Base-by-base conservation (phyloP, 2,888 invertebrate species). In the Leptopilina drosophilae region DNA sequence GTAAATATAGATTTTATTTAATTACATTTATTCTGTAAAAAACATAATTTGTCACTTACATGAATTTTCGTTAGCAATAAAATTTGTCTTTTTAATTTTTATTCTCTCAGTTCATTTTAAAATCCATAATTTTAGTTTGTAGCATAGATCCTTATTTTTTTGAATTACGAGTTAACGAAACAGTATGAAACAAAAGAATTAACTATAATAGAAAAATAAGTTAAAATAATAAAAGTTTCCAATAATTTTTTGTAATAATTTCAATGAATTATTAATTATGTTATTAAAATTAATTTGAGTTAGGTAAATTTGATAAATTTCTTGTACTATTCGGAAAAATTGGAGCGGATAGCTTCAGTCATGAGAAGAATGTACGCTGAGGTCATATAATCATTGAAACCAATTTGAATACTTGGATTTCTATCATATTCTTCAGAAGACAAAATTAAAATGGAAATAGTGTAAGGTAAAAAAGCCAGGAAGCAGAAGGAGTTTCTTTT, bases 311-410 rank as follows among this genome's bases (percentile, higher is more conserved):
- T 46, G 42, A 15, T 2, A 20, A 49, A 11, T 14, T 40, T 59
- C 4, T 15, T 56, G 14, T 66, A 49, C 40, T 77, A 56, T 64
- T 40, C 11, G 67, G 12, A 49, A 53, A 33, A 65, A 56, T 73
- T 20, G 79, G 82, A 83, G 42, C 85, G 82, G 2, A 89, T 76
- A 12, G 87, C 89, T 82, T 88, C 88, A 0, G 87, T 84, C 78
- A 87, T 87, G 26, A 88, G 78, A 65, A 88, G 82, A 15, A 86
- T 75, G 66, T 88, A 85, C 14, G 80, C 82, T 40, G 87, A 80
- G 86, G 88, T 88, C 82, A 85, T 81, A 80, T 89, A 89, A 84
- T 89, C 87, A 62, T 87, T 87, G 20, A 89, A 56, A 5, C n/a
- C 56, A 73, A 33, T 73, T 56, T 73, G 56, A 56, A n/a, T 8